Evolutionary conservation across 2,888 invertebrate species (phyloP), one percentile per base, ranked within the genome.

Genomic region (Serrognathus titanus): DNA sequence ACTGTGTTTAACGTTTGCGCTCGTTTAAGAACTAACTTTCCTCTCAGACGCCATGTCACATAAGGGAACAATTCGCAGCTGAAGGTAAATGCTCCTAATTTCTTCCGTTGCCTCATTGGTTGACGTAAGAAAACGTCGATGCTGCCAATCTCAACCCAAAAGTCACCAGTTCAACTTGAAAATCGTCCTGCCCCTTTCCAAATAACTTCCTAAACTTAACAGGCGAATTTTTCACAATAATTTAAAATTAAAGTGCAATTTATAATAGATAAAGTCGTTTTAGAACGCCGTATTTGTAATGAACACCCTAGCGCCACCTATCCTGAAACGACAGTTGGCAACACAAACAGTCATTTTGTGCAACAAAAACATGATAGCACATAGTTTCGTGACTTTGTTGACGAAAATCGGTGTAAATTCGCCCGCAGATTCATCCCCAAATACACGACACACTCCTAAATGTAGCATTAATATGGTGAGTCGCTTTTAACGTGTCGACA

Each of bases 31-130:
- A 82, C 83, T 84, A 85, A 82, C 81, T 82, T 81, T 82, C 80
- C 79, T 80, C 79, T 79, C 80, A 82, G 88, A 88, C 89, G 89
- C 89, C 89, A 89, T 89, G 87, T 88, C 88, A 88, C 86, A 85
- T 81, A 81, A 79, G 80, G 81, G 80, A 81, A 76, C 75, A 75
- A 75, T 75, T 76, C 71, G 74, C 75, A 75, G 75, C 75, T 73
- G 74, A 76, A 76, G 75, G 75, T 76, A 76, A 76, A 76, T 76
- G 76, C 72, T 75, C 75, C 71, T 73, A 70, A 73, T 71, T 72
- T 72, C 71, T 71, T 74, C 71, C 70, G 69, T 70, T 66, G 67
- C 68, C 71, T 74, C 71, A 75, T 76, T 76, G 75, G 75, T 71
- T 72, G 73, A 75, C 71, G 73, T 74, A 69, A 70, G 69, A 66